phyloP scores from a whole-genome alignment of 2,888 invertebrate genomes.

The Plebejus melissa region DNA sequence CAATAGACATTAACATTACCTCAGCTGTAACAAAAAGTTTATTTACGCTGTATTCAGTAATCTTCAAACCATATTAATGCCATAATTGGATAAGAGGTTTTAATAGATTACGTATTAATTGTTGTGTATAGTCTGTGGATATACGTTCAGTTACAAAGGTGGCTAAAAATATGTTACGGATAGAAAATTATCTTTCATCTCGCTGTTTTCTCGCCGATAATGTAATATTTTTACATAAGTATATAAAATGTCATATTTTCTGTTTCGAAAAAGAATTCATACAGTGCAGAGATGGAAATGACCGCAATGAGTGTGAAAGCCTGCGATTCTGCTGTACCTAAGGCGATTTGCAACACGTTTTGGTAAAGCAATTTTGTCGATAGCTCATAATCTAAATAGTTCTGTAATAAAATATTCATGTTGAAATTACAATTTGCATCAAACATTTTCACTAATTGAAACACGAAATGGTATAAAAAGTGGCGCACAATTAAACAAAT shows the following conservation, averaged over 20 bases:
- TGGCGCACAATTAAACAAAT: conserved; percentile 15
- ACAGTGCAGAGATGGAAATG: too few species aligned
- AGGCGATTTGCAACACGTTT: too few species aligned
- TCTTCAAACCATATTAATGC: conserved; percentile 19
- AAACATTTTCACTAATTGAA: conserved; percentile 6
- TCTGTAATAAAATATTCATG: background rate
- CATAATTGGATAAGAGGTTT: conserved; percentile 1
- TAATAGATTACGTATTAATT: conserved; percentile 6
- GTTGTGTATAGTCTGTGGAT: background rate
- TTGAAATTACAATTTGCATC: background rate
- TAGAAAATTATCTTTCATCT: too few species aligned
- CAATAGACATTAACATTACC: background rate
- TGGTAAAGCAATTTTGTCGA: too few species aligned
- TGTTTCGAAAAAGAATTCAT: too few species aligned
- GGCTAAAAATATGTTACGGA: too few species aligned
- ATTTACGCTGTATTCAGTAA: conserved; percentile 9
- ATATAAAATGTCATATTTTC: too few species aligned
- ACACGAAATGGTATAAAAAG: conserved; percentile 17
- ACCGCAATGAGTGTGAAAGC: too few species aligned
- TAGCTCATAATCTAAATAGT: background rate
- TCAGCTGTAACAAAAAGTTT: background rate
- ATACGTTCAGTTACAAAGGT: too few species aligned
- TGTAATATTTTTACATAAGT: too few species aligned
- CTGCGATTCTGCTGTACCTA: too few species aligned
- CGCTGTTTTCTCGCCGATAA: too few species aligned